A percentile compares a stretch with the other conserved stretches of the same genome.
These are phyloP conservation scores for Trachelus tabidus DNA, from an alignment of 2,888 invertebrate species.

Conservation along the genomic window DNA sequence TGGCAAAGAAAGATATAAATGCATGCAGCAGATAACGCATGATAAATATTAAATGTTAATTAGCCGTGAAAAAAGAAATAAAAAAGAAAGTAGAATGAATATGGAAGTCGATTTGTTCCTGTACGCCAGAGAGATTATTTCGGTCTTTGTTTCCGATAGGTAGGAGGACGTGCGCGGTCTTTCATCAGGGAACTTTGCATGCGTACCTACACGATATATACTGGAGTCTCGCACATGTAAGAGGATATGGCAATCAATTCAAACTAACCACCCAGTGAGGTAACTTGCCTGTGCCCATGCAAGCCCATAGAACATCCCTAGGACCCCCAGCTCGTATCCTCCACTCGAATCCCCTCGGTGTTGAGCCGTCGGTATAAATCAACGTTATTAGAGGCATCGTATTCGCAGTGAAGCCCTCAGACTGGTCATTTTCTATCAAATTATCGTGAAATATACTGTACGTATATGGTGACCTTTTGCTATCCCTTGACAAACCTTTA, in stretches of 20 bases:
- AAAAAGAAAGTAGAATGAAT: not conserved
- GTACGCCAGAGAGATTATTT: not conserved
- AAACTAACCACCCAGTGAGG: slow-evolving; percentile 59
- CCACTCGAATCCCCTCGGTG: slow-evolving; percentile 42
- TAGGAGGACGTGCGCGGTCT: not conserved
- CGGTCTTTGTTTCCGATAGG: slow-evolving; percentile 2
- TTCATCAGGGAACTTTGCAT: slow-evolving; percentile 11
- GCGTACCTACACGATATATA: slow-evolving; percentile 34
- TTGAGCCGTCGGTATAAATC: slow-evolving; percentile 61
- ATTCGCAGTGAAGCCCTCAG: slow-evolving; percentile 51
- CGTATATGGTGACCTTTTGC: not conserved
- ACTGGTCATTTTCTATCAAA: slow-evolving; percentile 63
- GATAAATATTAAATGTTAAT: no score
- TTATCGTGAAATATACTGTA: slow-evolving; percentile 56
- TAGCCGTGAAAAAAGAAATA: not conserved
- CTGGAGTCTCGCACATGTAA: slow-evolving; percentile 51
- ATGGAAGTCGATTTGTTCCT: not conserved
- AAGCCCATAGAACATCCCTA: slow-evolving; percentile 25
- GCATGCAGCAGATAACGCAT: not conserved
- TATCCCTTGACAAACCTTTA: not conserved
- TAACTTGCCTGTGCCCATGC: slow-evolving; percentile 44
- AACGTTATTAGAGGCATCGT: slow-evolving; percentile 64
- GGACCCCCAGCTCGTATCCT: slow-evolving; percentile 33
- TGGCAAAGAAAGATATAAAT: not conserved
- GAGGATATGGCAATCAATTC: slow-evolving; percentile 64